A percentile compares a stretch with the other conserved stretches of the same genome.
Conservation (phyloP, 1,140 invertebrate genomes). For the Anoplolepis gracilipes region DNA sequence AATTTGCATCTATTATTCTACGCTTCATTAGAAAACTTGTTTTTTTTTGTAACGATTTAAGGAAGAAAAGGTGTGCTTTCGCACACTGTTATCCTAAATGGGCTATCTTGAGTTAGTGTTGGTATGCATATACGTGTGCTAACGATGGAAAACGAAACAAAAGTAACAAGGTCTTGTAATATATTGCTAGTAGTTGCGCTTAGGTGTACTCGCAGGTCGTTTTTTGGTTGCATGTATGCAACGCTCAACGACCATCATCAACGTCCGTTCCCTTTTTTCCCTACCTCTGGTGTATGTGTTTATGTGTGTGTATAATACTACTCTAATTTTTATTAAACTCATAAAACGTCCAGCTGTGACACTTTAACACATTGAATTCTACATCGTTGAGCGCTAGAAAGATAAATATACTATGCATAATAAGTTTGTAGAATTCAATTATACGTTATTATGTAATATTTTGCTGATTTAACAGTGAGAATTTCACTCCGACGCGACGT, state of each 20-base stretch:
- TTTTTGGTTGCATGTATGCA: slow-evolving; percentile 42
- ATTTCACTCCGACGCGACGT: no score
- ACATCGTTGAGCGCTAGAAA: no score
- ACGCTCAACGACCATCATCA: slow-evolving; percentile 30
- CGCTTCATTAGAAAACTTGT: slow-evolving; percentile 22
- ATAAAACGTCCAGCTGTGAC: slow-evolving; percentile 66
- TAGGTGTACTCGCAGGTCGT: slow-evolving; percentile 51
- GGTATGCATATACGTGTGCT: slow-evolving; percentile 56
- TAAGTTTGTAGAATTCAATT: no score
- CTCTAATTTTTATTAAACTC: slow-evolving; percentile 77
- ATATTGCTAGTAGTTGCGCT: slow-evolving; percentile 70
- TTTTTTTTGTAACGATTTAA: slow-evolving; percentile 41
- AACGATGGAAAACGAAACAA: slow-evolving; percentile 75
- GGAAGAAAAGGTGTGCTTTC: slow-evolving; percentile 29
- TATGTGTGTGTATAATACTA: slow-evolving; percentile 5
- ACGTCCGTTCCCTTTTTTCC: neutral
- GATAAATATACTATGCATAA: no score
- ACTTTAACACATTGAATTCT: slow-evolving; percentile 57
- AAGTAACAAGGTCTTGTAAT: slow-evolving; percentile 73
- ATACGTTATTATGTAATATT: no score
- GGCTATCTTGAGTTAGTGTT: neutral
- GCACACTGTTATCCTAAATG: slow-evolving; percentile 46
- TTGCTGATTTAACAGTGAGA: no score
- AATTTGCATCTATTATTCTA: slow-evolving; percentile 13
- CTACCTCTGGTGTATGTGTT: neutral